Base-by-base conservation (phyloP, 2,888 invertebrate genomes). In the Alviniconcha strummeri region DNA sequence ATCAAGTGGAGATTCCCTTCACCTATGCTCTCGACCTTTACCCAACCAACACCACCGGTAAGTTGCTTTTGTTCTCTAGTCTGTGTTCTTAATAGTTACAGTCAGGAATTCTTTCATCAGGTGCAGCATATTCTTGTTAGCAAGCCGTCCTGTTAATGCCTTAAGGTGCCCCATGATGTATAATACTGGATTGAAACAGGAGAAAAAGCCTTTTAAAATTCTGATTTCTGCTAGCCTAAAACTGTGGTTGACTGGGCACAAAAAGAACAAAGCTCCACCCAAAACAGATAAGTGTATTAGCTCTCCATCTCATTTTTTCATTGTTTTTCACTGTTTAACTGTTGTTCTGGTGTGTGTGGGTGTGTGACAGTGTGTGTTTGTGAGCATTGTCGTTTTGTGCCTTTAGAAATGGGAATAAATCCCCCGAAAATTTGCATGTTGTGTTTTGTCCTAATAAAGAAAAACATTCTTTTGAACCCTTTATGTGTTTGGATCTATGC, bases 1-100 rank as follows among this genome's bases (percentile, higher is more conserved):
- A 93, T 0, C 90, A 94, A 78, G 95, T 96, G 0, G 97, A 97
- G 91, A 91, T 95, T 89, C 96, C 96, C 0, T 97, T 97, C 89
- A 89, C 89, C 8, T 84, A 87, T 78, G 74, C 82, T 11, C 80
- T 81, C 5, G 84, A 85, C 56, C 75, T 79, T 15, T 89, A 87
- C 79, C 86, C 89, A 9, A 88, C 86, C 71, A 83, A 86, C 67
- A 86, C 89, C 17, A 71, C 72, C 84, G 90, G 90, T 90, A 76
- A 82, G 85, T 82, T 52, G 36, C n/a, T 56, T 36, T 6, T 17
- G 36, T 17, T 60, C 9, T 19, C 15, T 15, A 36, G 36, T 36
- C 52, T 11, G 13, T 72, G 5, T 75, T 19, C 52, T 54, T 75
- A 9, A 9, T 19, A 56, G 71, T 55, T 82, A 4, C 72, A 56